Evolutionary conservation across 2,797 vertebrate species (phyloP).

Genomic region (Phataginus tricuspis): DNA sequence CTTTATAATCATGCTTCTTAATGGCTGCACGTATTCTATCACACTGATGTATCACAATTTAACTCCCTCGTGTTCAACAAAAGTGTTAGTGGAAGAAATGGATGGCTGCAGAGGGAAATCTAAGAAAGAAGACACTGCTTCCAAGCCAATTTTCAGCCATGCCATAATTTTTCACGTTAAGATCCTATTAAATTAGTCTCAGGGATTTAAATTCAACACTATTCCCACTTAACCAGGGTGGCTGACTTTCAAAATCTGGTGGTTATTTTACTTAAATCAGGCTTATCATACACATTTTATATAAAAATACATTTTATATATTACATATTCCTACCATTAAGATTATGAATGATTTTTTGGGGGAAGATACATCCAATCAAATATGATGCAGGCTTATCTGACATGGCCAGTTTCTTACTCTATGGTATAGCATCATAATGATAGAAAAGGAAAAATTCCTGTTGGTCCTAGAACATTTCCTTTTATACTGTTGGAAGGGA

Average conservation of each 20-base stretch:
- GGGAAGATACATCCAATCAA: background rate
- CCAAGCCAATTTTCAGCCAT: background rate
- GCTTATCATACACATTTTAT: background rate
- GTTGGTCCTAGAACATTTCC: background rate
- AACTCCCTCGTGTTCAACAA: background rate
- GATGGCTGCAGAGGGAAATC: background rate
- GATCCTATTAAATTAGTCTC: background rate
- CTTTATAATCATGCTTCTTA: background rate
- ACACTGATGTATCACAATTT: background rate
- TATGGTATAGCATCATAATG: accelerated
- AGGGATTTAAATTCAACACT: background rate
- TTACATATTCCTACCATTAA: background rate
- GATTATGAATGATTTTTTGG: background rate
- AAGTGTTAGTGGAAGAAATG: background rate
- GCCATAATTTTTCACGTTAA: background rate
- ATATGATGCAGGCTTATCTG: background rate
- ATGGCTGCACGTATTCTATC: background rate
- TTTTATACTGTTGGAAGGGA: background rate
- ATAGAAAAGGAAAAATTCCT: background rate
- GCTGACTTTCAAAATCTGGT: background rate
- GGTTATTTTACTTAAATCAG: background rate
- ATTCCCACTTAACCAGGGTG: background rate
- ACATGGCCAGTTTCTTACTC: background rate
- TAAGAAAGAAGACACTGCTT: background rate
- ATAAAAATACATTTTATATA: constrained; percentile 13